These are phyloP conservation scores for Moxostoma hubbsi DNA, from an alignment of 2,797 vertebrate species.

Conservation along the genomic window DNA sequence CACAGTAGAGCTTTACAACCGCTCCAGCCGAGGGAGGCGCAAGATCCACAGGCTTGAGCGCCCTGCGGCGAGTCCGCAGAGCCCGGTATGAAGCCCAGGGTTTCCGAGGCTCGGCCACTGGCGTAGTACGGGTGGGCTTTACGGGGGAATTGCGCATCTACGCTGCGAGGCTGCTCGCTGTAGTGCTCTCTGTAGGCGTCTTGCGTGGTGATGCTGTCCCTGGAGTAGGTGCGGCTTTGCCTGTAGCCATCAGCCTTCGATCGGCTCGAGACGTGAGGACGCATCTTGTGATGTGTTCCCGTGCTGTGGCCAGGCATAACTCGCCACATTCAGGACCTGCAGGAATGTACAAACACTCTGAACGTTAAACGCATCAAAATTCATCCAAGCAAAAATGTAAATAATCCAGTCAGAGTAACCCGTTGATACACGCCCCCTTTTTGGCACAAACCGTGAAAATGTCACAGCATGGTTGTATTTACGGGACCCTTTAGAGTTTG, in stretches of 20 bases:
- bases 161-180: conserved; percentile 44
- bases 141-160: conserved; percentile 61
- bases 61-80: conserved; percentile 77
- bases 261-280: conserved; percentile 63
- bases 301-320: conserved; percentile 89
- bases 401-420: too few species aligned
- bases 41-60: conserved; percentile 81
- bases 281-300: conserved; percentile 74
- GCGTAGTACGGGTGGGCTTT: conserved; percentile 73
- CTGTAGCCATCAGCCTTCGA: conserved; percentile 67
- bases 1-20: conserved; percentile 88
- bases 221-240: conserved; percentile 63
- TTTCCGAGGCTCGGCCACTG: conserved; percentile 81
- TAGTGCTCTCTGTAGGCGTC: conserved; percentile 72
- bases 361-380: neutral
- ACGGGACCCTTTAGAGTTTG: too few species aligned
- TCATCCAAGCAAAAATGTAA: too few species aligned
- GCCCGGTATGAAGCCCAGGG: conserved; percentile 89
- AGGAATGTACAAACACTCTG: neutral
- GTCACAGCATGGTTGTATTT: too few species aligned
- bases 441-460: too few species aligned
- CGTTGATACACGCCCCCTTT: too few species aligned
- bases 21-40: conserved; percentile 86
- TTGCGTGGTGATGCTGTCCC: conserved; percentile 69
- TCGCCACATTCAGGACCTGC: conserved; percentile 80